These are phyloP conservation scores for Rhodeus uyekii DNA, from an alignment of 2,797 vertebrate species.

Conservation along the genomic window DNA sequence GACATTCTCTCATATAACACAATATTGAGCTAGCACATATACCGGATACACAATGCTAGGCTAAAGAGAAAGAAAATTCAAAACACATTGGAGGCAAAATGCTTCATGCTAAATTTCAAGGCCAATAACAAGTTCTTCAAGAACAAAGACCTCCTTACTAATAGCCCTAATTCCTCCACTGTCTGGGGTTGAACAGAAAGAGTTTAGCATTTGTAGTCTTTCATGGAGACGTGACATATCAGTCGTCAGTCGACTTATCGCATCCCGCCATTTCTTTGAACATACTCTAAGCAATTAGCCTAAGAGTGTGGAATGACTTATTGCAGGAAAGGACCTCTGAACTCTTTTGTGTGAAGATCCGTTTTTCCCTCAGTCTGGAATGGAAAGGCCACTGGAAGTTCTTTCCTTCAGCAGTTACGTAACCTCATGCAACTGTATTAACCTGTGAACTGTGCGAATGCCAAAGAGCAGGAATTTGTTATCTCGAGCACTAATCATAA, in stretches of 20 bases:
- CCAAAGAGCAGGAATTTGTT: constrained; percentile 46
- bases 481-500: constrained; percentile 46
- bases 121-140: not conserved
- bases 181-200: not conserved
- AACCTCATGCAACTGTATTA: constrained; percentile 51
- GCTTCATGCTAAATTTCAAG: constrained; percentile 10
- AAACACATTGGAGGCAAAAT: not conserved
- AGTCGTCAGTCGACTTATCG: constrained; percentile 17
- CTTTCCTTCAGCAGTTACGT: constrained; percentile 46
- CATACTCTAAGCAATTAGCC: constrained; percentile 49
- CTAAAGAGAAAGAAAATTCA: constrained; percentile 2
- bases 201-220: constrained; percentile 30
- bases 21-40: not conserved
- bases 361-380: constrained; percentile 25
- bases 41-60: not conserved
- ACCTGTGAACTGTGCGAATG: constrained; percentile 42
- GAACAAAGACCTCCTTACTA: constrained; percentile 4
- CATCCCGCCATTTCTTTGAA: constrained; percentile 23
- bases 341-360: constrained; percentile 21
- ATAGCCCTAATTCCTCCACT: constrained; percentile 22
- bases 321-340: constrained; percentile 36
- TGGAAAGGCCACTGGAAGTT: constrained; percentile 52
- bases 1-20: not conserved
- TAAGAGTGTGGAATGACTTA: constrained; percentile 25
- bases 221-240: not conserved